Base-by-base conservation (phyloP, 2,113 vertebrate species). In the Struthio camelus region DNA sequence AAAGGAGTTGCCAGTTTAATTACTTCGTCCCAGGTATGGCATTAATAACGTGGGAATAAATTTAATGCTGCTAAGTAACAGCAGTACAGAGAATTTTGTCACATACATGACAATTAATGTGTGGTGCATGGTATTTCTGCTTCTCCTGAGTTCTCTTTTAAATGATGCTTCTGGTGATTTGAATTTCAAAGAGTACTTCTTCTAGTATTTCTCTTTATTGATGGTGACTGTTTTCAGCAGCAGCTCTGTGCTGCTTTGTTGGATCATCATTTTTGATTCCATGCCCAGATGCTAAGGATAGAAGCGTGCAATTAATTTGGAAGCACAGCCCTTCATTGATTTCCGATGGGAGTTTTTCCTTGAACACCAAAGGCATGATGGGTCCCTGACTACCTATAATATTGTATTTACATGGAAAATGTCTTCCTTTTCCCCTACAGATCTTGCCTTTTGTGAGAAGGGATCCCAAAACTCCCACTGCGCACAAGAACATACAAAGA, bases 291-390 rank as follows among this genome's bases (percentile, higher is more conserved):
- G 75, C 86, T 85, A 59, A 71, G 69, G 87, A 96, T 91, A 89
- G 85, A 91, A 90, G 76, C 67, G 38, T 44, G 67, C 91, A 90
- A 95, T 95, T 95, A 91, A 94, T 95, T 96, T 93, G 95, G 91
- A 91, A 93, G 87, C 81, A 71, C 58, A 94, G 36, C 75, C 25
- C 67, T 94, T 89, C 79, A 73, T 14, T 90, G 93, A 93, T 91
- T 94, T 85, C 78, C 54, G 32, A 1, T 90, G 79, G 67, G 87
- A 91, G 67, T 54, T 86, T 71, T 85, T 87, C 71, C 71, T 83
- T 96, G 71, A 87, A 36, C 78, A 89, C 73, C 70, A 80, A 61
- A 53, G 58, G 9, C 30, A 34, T 1, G 10, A 85, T 56, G 54
- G 58, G 34, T 77, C 79, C 50, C 50, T 75, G 38, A 44, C 75